A percentile compares a stretch with the other conserved stretches of the same genome.
Evolutionary conservation across 2,797 vertebrate genomes (phyloP).

Genomic region (Lepilemur ruficaudatus): DNA sequence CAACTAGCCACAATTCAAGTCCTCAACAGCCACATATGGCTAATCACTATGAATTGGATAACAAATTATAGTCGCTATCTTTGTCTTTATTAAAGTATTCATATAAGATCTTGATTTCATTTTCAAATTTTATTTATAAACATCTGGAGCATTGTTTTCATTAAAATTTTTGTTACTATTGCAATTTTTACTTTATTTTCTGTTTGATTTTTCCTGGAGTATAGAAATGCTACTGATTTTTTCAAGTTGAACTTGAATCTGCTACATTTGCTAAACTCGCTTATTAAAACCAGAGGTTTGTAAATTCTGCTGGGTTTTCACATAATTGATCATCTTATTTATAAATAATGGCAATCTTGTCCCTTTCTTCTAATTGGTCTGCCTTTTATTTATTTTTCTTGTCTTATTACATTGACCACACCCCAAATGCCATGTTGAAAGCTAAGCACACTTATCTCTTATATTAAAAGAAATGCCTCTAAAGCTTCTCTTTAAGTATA

Average conservation of each 20-base stretch:
- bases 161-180: background rate
- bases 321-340: background rate
- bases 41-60: background rate
- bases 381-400: conserved; percentile 19
- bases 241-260: conserved; percentile 16
- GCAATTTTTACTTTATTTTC: background rate
- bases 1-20: background rate
- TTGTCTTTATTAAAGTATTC: background rate
- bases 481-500: background rate
- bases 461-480: background rate
- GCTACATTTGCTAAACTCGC: background rate
- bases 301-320: background rate
- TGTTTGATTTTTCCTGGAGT: background rate
- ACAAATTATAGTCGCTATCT: no score
- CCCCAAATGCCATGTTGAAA: background rate
- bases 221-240: background rate
- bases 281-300: background rate
- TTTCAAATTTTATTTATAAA: background rate
- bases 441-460: background rate
- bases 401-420: background rate
- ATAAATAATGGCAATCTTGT: background rate
- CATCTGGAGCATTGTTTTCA: background rate
- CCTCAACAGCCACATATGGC: background rate
- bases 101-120: background rate
- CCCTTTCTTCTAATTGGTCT: conserved; percentile 2